Evolutionary conservation across 2,113 vertebrate species (phyloP), one percentile per base, ranked within the genome.

Genomic region (Stigmatopora argus): DNA sequence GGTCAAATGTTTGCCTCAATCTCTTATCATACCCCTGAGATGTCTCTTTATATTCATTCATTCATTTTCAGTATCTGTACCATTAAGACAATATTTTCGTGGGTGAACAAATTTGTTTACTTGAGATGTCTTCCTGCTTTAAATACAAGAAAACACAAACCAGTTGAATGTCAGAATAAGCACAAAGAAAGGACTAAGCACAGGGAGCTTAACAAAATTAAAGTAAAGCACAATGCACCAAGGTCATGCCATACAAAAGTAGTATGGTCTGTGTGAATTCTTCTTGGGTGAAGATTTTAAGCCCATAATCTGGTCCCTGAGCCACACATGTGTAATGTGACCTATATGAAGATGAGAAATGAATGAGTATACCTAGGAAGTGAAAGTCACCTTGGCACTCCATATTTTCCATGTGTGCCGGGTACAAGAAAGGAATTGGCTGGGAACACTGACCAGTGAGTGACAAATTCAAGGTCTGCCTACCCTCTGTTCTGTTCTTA

Each of bases 321-420:
- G 67, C 66, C 68, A 65, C 59, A 62, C 55, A 65, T 72, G 59
- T 71, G 56, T 35, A 41, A 46, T 41, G 72, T 31, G 71, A 78
- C 62, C 64, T 75, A 48, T 72, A 65, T 26, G 23, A 52, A 62
- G 31, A 69, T 60, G 64, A 71, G 66, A n/a, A 57, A 66, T 66
- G 70, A 38, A 62, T 5, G 59, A 76, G 47, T 18, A 61, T 19
- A 51, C 49, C 2, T 9, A 65, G 57, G 65, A 77, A 58, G 65
- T 55, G 70, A 78, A 78, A 73, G 80, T 85, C 77, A 85, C 78
- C 68, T 79, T 80, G 70, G 66, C 61, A 31, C 1, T 18, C 47
- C 55, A 34, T 26, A 59, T 58, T 65, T n/a, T 56, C 45, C 61
- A 45, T 35, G 34, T 68, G 66, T 34, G 18, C 12, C 62, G 76